Conservation (phyloP, 2,888 invertebrate species). For the Choreutis nemorana region DNA sequence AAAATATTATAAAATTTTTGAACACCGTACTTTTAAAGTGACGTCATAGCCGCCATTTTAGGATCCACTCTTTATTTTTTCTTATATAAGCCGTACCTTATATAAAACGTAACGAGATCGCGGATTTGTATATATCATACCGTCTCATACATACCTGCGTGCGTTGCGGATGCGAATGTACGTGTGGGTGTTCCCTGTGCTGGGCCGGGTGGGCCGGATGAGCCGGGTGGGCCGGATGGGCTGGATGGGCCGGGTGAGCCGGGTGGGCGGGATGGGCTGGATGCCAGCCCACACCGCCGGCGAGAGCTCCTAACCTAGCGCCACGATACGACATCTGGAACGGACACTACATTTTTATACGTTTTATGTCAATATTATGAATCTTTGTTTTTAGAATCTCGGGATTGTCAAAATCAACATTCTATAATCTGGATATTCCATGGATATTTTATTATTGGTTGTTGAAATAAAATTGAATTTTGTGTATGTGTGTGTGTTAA, state of each 20-base stretch:
- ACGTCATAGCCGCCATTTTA: too few relatives aligned
- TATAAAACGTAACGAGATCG: too few relatives aligned
- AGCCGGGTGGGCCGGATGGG: slow-evolving; percentile 11
- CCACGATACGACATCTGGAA: slow-evolving; percentile 48
- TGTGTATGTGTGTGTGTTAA: too few relatives aligned
- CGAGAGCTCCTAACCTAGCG: slow-evolving; percentile 39
- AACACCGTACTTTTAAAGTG: too few relatives aligned
- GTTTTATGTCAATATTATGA: neutral
- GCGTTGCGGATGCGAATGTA: slow-evolving; percentile 21
- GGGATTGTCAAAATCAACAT: too few relatives aligned
- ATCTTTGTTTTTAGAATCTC: too few relatives aligned
- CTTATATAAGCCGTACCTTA: too few relatives aligned
- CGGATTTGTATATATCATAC: neutral
- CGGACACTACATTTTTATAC: neutral
- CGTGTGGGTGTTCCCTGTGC: slow-evolving; percentile 13
- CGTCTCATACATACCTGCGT: slow-evolving; percentile 25
- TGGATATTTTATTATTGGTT: too few relatives aligned
- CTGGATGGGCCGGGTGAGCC: slow-evolving; percentile 13
- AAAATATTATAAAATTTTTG: too few relatives aligned
- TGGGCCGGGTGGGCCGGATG: slow-evolving; percentile 13
- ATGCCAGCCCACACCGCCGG: slow-evolving; percentile 39
- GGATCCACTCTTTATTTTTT: too few relatives aligned
- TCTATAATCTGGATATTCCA: too few relatives aligned
- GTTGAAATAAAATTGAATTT: too few relatives aligned
- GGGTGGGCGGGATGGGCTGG: slow-evolving; percentile 12